Evolutionary conservation across 2,797 vertebrate species (phyloP), one percentile per base, ranked within the genome.

Genomic region (Danio jaintianensis): DNA sequence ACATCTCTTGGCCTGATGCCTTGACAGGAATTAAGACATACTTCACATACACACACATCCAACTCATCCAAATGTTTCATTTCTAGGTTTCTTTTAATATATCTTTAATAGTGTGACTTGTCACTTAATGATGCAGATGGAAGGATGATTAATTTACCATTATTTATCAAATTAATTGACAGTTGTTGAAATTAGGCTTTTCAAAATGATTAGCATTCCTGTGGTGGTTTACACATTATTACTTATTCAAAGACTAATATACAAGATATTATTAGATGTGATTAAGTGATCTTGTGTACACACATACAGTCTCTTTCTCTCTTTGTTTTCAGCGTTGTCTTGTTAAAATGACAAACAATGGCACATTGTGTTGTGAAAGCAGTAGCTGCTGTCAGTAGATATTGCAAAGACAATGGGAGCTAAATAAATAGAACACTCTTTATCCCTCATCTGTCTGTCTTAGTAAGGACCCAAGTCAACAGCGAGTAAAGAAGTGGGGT

Each of bases 391-490:
- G 20, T 75, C 55, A 63, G 42, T 38, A 42, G 9, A 52, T 72
- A 29, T 43, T 12, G 0, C 45, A 58, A 62, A 48, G 43, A 56
- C 36, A 50, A 72, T 45, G 5, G 29, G 43, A 68, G 50, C 47
- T 64, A 55, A 48, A 71, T 61, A 36, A 56, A 36, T 61, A 74
- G 62, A 61, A 40, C 7, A 36, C 52, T 56, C 63, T 73, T 11
- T 50, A 36, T 70, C 59, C 55, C 20, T 76, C 66, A 9, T 59
- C 66, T 77, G 67, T 52, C 1, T 62, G 81, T 66, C 56, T 89
- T 92, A 99, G 97, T 95, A 99, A 98, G 91, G 98, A 99, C 86
- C 96, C 97, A 73, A 95, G 95, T 89, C 97, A 98, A 86, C 96
- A 96, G 88, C 92, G 96, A 83, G 96, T 99, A 70, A 98, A 96